Evolutionary conservation across 1,140 invertebrate species (phyloP).

Genomic region (Lineus longissimus): DNA sequence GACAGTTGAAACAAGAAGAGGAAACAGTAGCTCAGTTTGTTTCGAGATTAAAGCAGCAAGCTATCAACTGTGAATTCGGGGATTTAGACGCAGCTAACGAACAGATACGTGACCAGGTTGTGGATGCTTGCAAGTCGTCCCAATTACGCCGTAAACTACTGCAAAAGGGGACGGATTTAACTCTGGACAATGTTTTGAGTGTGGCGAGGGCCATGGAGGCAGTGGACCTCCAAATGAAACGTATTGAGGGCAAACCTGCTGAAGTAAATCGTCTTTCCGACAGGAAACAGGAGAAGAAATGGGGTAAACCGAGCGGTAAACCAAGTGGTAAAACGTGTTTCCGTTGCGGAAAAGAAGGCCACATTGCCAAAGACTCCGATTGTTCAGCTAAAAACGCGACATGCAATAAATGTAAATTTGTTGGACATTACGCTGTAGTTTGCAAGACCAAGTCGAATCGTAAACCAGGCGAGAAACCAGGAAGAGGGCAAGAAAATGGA

Average conservation of each 20-base stretch:
- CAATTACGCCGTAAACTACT: too few relatives aligned
- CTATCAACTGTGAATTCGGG: too few relatives aligned
- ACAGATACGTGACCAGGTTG: slow-evolving; percentile 17
- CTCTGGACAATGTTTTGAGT: too few relatives aligned
- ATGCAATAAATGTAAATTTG: background rate
- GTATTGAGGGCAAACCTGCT: background rate
- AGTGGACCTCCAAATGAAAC: background rate
- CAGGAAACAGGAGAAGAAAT: background rate
- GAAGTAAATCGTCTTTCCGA: background rate
- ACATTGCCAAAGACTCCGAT: background rate
- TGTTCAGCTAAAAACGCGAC: background rate
- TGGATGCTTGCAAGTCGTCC: slow-evolving; percentile 8
- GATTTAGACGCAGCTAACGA: slow-evolving; percentile 9
- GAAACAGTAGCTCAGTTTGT: too few relatives aligned
- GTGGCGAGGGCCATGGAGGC: slow-evolving; percentile 4
- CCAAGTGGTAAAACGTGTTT: background rate
- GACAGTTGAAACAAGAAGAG: too few relatives aligned
- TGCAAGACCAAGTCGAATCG: background rate
- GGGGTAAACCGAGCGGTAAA: background rate
- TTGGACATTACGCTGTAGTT: background rate
- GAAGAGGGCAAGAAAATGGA: background rate
- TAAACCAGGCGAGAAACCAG: background rate
- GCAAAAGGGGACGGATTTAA: too few relatives aligned
- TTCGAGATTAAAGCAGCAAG: too few relatives aligned
- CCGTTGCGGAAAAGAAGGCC: background rate